Evolutionary conservation across 2,888 invertebrate genomes (phyloP), one percentile per base, ranked within the genome.

Genomic region (Rapana venosa): DNA sequence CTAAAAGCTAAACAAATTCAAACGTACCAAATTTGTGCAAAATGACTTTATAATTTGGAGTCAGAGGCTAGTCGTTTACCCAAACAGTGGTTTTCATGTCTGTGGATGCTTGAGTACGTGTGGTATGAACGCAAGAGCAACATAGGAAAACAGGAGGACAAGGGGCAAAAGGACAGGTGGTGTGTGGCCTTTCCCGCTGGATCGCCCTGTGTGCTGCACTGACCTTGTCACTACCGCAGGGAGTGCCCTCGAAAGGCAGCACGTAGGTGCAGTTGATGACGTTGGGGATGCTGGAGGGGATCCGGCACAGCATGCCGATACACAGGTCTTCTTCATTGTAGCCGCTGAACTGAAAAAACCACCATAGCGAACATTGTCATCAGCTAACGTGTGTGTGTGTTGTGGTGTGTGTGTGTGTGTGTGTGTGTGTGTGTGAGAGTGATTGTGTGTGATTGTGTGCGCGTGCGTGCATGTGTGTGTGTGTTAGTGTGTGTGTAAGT

Each of bases 241-340:
- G 58, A 0, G 85, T 85, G 30, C 85, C 85, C 30, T 85, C 85
- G 17, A 30, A 32, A 30, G 85, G 85, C n/a, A 85, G 85, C 15
- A 85, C 85, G 85, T 58, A 85, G 30, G 85, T 58, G 56, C 56
- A 85, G 30, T 56, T 58, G n/a, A 85, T 8, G 32, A n/a, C 30
- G 85, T 85, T 58, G 47, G 47, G n/a, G 22, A 0, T 15, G 15
- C 11, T n/a, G 83, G 56, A 11, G 17, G 85, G 85, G 11, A 85
- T 17, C 17, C 58, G n/a, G 30, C 85, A 85, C 85, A 85, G 85
- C 85, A 85, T 85, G 2, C 85, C 85, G 36, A 58, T 35, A 17
- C 85, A 85, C n/a, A 85, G 26, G 32, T 85, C 58, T n/a, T 22
- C 83, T 13, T 84, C 83, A 6, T 84, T n/a, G 13, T n/a, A 30